A percentile compares a stretch with the other conserved stretches of the same genome.
These are phyloP conservation scores for Fragum fragum DNA, from an alignment of 2,888 invertebrate species.

Conservation along the genomic window DNA sequence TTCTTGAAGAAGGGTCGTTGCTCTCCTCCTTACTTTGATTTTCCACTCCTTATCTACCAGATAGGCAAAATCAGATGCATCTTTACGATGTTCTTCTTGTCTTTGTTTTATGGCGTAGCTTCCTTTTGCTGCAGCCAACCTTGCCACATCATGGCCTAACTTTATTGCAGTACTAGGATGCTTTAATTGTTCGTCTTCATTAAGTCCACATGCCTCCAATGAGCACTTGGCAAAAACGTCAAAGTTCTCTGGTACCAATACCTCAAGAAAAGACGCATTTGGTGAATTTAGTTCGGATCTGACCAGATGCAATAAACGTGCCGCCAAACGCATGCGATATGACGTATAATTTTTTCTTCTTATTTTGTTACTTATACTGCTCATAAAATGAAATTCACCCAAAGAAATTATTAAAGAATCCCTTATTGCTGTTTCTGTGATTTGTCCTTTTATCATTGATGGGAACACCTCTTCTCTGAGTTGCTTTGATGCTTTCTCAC, in stretches of 20 bases:
- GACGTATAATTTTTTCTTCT: conserved; percentile 26
- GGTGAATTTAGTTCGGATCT: conserved; percentile 15
- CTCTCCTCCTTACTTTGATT: conserved; percentile 33
- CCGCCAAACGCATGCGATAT: conserved; percentile 17
- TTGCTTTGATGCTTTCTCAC: conserved; percentile 8
- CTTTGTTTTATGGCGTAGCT: conserved; percentile 18
- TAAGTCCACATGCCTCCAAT: conserved; percentile 29
- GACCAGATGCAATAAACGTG: conserved; percentile 10
- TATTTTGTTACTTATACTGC: conserved; percentile 30
- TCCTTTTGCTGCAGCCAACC: conserved; percentile 35
- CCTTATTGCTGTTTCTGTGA: conserved; percentile 31
- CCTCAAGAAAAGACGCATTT: neutral
- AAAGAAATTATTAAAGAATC: conserved; percentile 37
- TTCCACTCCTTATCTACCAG: conserved; percentile 33
- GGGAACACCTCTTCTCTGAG: conserved; percentile 42
- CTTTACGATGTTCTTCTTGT: conserved; percentile 34
- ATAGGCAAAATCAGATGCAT: conserved; percentile 32
- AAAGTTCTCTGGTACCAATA: conserved; percentile 36
- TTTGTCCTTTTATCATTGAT: conserved; percentile 28
- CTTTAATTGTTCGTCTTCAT: conserved; percentile 41
- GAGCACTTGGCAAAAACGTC: conserved; percentile 35
- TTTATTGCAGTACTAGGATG: conserved; percentile 39
- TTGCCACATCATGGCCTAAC: conserved; percentile 35
- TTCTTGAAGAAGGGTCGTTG: conserved; percentile 23
- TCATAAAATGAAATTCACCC: conserved; percentile 35